These are phyloP conservation scores for Psittacula cyanocephala DNA, from an alignment of 2,113 vertebrate species.

Conservation along the genomic window DNA sequence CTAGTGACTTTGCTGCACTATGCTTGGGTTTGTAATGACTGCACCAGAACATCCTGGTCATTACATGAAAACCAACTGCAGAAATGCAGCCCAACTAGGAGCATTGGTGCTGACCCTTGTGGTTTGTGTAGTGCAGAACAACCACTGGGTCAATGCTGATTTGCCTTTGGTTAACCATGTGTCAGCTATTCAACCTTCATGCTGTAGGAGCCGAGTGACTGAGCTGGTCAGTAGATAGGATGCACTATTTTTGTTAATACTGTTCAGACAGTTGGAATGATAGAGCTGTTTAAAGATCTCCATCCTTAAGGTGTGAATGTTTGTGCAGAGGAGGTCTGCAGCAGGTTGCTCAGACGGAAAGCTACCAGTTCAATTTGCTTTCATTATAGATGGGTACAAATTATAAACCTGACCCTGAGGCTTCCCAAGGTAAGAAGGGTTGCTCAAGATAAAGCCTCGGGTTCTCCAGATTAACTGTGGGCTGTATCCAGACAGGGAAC, in stretches of 20 bases:
- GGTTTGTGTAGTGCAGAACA: background rate
- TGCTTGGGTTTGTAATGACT: background rate
- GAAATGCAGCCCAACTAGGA: background rate
- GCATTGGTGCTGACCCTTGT: background rate
- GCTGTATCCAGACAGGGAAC: background rate
- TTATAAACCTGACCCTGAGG: background rate
- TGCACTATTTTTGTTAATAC: background rate
- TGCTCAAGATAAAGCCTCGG: background rate
- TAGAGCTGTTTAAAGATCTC: background rate
- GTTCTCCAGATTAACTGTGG: background rate
- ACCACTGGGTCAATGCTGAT: background rate
- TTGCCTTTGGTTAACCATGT: background rate
- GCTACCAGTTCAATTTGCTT: background rate
- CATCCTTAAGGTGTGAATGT: background rate
- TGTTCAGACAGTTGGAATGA: background rate
- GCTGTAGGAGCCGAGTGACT: background rate
- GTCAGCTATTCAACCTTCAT: background rate
- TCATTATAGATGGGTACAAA: background rate
- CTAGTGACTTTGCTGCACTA: rapidly evolving
- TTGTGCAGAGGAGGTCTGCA: background rate
- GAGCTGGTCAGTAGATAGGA: rapidly evolving
- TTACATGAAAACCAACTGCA: background rate
- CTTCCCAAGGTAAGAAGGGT: background rate
- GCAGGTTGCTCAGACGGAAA: background rate
- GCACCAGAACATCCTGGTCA: background rate